Percentiles rank a stretch among this genome's conserved stretches.
phyloP scores from a whole-genome alignment of 2,888 invertebrate genomes.

The Labia minor region DNA sequence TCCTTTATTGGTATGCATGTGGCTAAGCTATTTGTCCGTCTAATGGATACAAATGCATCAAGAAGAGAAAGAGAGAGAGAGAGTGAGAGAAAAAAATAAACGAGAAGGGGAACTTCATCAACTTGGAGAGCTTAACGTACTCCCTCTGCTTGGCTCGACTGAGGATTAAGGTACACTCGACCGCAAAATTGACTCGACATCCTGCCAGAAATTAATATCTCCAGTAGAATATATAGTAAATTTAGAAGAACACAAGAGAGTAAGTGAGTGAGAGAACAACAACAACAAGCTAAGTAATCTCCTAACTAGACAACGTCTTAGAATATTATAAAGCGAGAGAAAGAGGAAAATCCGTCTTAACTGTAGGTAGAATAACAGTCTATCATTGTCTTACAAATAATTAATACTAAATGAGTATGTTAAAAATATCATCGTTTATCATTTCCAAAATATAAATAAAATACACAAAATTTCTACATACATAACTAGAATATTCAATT shows the following conservation, averaged over 20 bases:
- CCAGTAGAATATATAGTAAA: background rate
- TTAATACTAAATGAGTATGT: no score
- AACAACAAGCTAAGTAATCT: slow-evolving; percentile 8
- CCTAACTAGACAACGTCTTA: background rate
- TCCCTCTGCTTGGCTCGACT: background rate
- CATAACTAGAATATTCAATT: no score
- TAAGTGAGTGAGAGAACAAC: background rate
- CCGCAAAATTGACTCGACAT: slow-evolving; percentile 7
- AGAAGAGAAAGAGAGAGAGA: background rate
- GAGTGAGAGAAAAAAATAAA: background rate
- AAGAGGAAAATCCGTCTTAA: background rate
- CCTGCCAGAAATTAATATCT: slow-evolving; percentile 13
- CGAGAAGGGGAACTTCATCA: background rate
- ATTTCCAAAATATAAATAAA: no score
- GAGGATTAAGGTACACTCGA: slow-evolving; percentile 9
- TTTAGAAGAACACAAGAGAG: no score
- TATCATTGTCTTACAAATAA: no score
- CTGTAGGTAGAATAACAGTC: background rate
- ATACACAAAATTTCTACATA: no score
- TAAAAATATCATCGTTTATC: no score
- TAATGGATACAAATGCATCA: slow-evolving; percentile 1
- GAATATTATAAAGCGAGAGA: background rate
- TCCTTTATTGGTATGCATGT: slow-evolving; percentile 13
- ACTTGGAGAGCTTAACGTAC: slow-evolving; percentile 2
- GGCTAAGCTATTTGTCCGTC: slow-evolving; percentile 13